phyloP scores from a whole-genome alignment of 2,888 invertebrate species.

The Chorisops tibialis region DNA sequence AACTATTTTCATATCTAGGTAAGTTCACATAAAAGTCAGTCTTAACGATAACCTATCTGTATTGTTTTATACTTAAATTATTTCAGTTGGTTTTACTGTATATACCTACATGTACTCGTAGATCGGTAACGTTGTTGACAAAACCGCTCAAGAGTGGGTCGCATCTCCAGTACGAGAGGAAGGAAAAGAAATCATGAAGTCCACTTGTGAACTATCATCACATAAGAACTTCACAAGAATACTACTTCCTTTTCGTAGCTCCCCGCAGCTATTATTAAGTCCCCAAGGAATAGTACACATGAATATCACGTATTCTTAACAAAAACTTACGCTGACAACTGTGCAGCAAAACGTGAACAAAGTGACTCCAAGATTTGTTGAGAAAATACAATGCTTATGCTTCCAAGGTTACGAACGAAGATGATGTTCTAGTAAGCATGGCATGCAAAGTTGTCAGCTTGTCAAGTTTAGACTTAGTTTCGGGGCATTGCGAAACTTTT shows the following conservation, averaged over 20 bases:
- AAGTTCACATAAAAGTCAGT: no score
- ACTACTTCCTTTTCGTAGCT: slow-evolving; percentile 5
- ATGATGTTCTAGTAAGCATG: not conserved
- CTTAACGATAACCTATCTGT: no score
- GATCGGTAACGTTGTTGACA: no score
- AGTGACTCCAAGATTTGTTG: not conserved
- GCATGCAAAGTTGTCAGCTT: slow-evolving; percentile 1
- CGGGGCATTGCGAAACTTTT: not conserved
- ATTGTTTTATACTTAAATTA: no score
- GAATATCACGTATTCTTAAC: not conserved
- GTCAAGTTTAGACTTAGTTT: not conserved
- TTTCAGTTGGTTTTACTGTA: no score
- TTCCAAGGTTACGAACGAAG: not conserved
- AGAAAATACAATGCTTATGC: not conserved
- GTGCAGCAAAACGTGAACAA: not conserved
- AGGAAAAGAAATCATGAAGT: not conserved
- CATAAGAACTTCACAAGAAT: not conserved
- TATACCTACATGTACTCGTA: no score
- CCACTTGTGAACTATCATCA: not conserved
- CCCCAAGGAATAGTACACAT: not conserved
- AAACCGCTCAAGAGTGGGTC: no score
- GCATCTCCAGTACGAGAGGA: not conserved
- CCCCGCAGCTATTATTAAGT: not conserved
- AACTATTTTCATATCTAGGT: no score
- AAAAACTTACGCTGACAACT: not conserved